Percentiles rank a stretch among this genome's conserved stretches.
Evolutionary conservation across 37 sponge, comb jelly and placozoan genomes (phyloP).

Genomic region (Ephydatia muelleri): DNA sequence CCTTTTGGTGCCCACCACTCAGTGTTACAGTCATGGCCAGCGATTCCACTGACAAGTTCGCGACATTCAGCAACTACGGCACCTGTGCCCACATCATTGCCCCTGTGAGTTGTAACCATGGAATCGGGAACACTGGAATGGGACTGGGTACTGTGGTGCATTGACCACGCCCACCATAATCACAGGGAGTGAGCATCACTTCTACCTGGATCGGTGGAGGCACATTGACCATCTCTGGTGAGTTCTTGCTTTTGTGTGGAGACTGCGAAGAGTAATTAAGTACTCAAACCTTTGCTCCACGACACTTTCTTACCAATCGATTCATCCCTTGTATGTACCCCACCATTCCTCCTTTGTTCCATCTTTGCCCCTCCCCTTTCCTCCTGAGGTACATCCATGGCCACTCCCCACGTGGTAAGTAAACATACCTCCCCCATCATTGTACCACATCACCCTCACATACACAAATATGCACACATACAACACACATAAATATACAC

Average conservation of each 20-base stretch:
- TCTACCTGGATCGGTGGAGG: conserved; percentile 36
- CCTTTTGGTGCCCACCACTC: neutral
- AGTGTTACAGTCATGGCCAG: conserved; percentile 63
- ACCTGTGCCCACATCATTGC: conserved; percentile 74
- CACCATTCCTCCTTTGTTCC: neutral
- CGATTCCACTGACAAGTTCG: conserved; percentile 39
- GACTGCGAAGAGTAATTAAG: too few relatives aligned
- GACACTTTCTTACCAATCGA: too few relatives aligned
- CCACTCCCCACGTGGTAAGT: neutral
- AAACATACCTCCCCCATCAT: neutral
- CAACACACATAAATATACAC: too few relatives aligned
- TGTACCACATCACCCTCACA: neutral
- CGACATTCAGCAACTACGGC: conserved; percentile 72
- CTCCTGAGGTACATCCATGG: neutral
- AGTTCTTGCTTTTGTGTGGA: neutral
- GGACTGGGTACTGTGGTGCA: too few relatives aligned
- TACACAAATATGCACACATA: neutral
- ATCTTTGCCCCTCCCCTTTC: neutral
- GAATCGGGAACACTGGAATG: too few relatives aligned
- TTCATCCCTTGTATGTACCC: neutral
- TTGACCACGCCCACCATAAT: neutral
- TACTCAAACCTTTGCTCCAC: too few relatives aligned
- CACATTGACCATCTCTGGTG: conserved; percentile 27
- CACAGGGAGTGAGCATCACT: conserved; percentile 47
- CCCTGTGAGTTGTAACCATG: conserved; percentile 47